These are phyloP conservation scores for Rutilus rutilus DNA, from an alignment of 2,113 vertebrate species.

Conservation along the genomic window DNA sequence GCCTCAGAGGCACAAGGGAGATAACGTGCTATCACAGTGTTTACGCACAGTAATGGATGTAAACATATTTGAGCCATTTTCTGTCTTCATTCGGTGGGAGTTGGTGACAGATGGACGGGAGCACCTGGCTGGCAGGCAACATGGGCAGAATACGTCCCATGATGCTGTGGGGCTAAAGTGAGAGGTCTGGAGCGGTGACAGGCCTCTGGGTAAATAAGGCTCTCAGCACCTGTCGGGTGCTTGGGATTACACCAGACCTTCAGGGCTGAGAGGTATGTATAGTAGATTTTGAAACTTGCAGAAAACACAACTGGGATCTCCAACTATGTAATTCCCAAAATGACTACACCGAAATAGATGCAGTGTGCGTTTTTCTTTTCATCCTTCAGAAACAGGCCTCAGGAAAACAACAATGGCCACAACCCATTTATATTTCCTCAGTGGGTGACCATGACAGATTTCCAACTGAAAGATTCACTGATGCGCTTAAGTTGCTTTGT, in stretches of 20 bases:
- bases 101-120: slow-evolving; percentile 72
- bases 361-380: background rate
- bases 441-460: slow-evolving; percentile 19
- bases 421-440: slow-evolving; percentile 33
- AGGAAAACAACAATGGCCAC: slow-evolving; percentile 32
- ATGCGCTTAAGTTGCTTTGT: slow-evolving; percentile 4
- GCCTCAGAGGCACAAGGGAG: slow-evolving; percentile 28
- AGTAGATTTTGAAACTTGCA: slow-evolving; percentile 12
- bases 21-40: slow-evolving; percentile 31
- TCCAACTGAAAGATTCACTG: slow-evolving; percentile 12
- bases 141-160: slow-evolving; percentile 68
- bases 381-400: background rate
- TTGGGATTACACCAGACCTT: slow-evolving; percentile 71
- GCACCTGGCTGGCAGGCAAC: slow-evolving; percentile 74
- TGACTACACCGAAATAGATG: background rate
- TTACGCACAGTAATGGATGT: slow-evolving; percentile 36
- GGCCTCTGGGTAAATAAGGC: slow-evolving; percentile 71
- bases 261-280: slow-evolving; percentile 38
- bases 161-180: slow-evolving; percentile 64
- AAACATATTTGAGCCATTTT: slow-evolving; percentile 43
- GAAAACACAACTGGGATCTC: slow-evolving; percentile 11
- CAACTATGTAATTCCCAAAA: background rate
- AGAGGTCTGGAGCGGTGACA: slow-evolving; percentile 69
- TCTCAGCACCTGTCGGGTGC: slow-evolving; percentile 66
- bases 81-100: slow-evolving; percentile 51